Base-by-base conservation (phyloP, 2,797 vertebrate genomes). In the Paguma larvata region DNA sequence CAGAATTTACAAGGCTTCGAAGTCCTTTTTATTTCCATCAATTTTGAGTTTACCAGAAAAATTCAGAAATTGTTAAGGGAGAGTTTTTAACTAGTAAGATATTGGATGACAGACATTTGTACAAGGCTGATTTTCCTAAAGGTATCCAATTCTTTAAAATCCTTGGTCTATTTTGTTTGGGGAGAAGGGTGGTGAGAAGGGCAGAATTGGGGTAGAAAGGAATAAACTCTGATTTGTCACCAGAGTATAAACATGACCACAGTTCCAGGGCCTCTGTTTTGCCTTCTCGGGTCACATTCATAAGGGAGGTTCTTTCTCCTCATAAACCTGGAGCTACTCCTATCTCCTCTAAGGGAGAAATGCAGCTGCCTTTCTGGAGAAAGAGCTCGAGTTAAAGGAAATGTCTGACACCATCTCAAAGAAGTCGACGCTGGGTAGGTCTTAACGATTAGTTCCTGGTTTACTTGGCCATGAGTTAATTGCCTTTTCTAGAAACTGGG, bases 1-100 rank as follows among this genome's bases (percentile, higher is more conserved):
- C 53, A 89, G 92, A 95, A 88, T 97, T 96, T 93, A 90, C 67
- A 94, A 96, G 62, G 62, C 85, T 92, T 90, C 89, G 68, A 75
- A 95, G 38, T 75, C 87, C 41, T 79, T 94, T 67, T 85, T 65
- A 65, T 14, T 59, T 85, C n/a, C 32, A 30, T 89, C 67, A 56
- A 23, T 91, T 97, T 92, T 83, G 62, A 88, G 14, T 77, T 97
- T 68, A 85, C 78, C 46, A 4, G 51, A 38, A 70, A 96, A 78
- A 38, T 51, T 51, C 34, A 85, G 67, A 78, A 88, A 90, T 79
- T 53, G 32, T 68, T 92, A 67, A 85, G 79, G 63, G 46, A 46
- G 53, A 27, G 5, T 56, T 46, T 46, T 46, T 89, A 90, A 73
- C 12, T 51, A 70, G 41, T 46, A 75, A 23, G 51, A 48, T 18